A percentile compares a stretch with the other conserved stretches of the same genome.
phyloP scores from a whole-genome alignment of 2,113 vertebrate genomes.

The Heterochromis multidens region DNA sequence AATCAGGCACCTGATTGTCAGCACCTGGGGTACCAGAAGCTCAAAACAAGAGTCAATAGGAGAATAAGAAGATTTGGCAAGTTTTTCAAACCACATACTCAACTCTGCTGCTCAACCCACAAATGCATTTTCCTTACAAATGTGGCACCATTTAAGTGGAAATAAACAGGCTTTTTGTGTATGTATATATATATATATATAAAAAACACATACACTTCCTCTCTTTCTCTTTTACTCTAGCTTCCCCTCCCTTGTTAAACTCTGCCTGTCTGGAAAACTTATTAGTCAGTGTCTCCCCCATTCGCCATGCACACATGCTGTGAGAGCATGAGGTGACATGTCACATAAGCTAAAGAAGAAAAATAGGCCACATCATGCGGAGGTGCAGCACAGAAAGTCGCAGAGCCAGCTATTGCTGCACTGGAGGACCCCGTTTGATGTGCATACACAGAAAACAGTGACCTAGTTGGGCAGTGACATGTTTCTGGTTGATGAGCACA shows the following conservation, averaged over 20 bases:
- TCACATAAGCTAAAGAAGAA: constrained; percentile 31
- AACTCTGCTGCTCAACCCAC: too few species aligned
- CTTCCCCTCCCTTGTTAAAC: not conserved
- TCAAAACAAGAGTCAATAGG: too few species aligned
- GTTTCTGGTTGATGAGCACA: constrained; percentile 73
- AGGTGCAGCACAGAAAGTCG: constrained; percentile 34
- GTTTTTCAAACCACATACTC: too few species aligned
- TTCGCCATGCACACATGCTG: not conserved
- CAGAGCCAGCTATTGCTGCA: not conserved
- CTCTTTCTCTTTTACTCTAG: not conserved
- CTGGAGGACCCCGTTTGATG: constrained; percentile 56
- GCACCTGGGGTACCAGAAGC: too few species aligned
- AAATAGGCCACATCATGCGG: constrained; percentile 34
- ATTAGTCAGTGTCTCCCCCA: not conserved
- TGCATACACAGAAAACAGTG: constrained; percentile 55
- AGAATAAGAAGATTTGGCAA: too few species aligned
- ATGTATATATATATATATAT: not conserved
- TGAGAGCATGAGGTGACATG: constrained; percentile 39
- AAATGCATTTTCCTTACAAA: too few species aligned
- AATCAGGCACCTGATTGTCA: too few species aligned
- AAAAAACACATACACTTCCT: not conserved
- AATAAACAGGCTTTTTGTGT: too few species aligned
- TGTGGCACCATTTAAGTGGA: too few species aligned
- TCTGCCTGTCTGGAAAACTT: not conserved
- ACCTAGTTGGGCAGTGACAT: constrained; percentile 73